Evolutionary conservation across 2,888 invertebrate species (phyloP), one percentile per base, ranked within the genome.

Genomic region (Apodemia mormo): DNA sequence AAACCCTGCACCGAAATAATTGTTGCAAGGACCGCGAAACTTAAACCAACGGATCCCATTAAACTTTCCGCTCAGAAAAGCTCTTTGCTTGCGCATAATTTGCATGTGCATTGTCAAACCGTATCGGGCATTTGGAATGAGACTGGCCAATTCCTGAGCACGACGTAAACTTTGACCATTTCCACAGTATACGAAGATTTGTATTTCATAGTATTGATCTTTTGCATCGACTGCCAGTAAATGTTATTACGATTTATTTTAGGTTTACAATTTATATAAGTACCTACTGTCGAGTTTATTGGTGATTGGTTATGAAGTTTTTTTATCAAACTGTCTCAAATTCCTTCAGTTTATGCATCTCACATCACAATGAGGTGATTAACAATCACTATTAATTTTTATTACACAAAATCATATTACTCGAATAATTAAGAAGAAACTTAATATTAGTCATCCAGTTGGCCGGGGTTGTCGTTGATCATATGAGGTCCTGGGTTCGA

Each of bases 51-150:
- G 78, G 79, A 82, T 82, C 81, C 88, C 83, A 89, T 91, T 90
- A 88, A 90, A 91, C 85, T 92, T 92, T 86, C 85, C 82, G 84
- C 80, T 80, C 83, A 82, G 83, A 81, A 86, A 85, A 84, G 87
- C 85, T 83, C 84, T 84, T 85, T 85, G 84, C 85, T 78, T 81
- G 81, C 79, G 84, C 84, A 85, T 86, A 89, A 92, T 93, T 91
- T 92, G 90, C 92, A 92, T 92, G 86, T 86, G 87, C 87, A 91
- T 92, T 91, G 91, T 91, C 90, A 88, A 88, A 88, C 87, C 86
- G 87, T 88, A 91, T 92, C 86, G 87, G 86, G 86, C 85, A 80
- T 86, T 86, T 76, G 83, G 78, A 88, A 88, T 84, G 83, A 83
- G 83, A 82, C 85, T 82, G 84, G 82, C 82, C 86, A 85, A 81